Conservation (phyloP, 1,140 invertebrate genomes). For the Drosophila athabasca region DNA sequence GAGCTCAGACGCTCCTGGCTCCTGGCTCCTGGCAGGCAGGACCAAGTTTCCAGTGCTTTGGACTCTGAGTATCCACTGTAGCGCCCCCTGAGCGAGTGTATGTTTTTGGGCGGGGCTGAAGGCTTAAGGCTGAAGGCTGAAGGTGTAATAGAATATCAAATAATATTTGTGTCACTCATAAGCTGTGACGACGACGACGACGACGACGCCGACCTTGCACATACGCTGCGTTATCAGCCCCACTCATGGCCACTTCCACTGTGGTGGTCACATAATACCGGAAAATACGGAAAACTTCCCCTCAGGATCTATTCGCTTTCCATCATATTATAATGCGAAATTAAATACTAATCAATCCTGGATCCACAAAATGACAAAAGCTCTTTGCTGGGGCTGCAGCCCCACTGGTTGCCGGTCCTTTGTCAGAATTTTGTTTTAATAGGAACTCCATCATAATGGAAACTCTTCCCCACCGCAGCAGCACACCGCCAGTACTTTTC, state of each 20-base stretch:
- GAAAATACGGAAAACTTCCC: too few species aligned
- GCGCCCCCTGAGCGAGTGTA: too few species aligned
- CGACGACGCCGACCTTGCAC: too few species aligned
- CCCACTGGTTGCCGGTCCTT: slow-evolving; percentile 18
- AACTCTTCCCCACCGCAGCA: not conserved
- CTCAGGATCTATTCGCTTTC: slow-evolving; percentile 1
- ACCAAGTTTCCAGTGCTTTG: slow-evolving; percentile 38
- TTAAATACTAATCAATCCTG: slow-evolving; percentile 50
- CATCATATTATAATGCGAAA: slow-evolving; percentile 40
- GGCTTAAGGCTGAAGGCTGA: too few species aligned
- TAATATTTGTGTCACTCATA: slow-evolving; percentile 57
- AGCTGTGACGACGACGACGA: not conserved
- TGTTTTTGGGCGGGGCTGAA: too few species aligned
- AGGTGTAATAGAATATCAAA: slow-evolving; percentile 50
- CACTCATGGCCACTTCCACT: not conserved
- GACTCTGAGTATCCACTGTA: not conserved
- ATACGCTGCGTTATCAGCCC: too few species aligned
- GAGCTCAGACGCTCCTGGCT: slow-evolving; percentile 48
- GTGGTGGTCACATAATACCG: too few species aligned
- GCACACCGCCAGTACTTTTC: too few species aligned
- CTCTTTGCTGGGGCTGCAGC: slow-evolving; percentile 19
- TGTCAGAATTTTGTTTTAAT: slow-evolving; percentile 31
- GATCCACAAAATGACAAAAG: slow-evolving; percentile 34
- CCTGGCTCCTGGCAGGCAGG: slow-evolving; percentile 19
- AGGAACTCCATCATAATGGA: slow-evolving; percentile 29